These are phyloP conservation scores for Poeciliopsis turrubarensis DNA, from an alignment of 2,113 vertebrate species.

Conservation along the genomic window DNA sequence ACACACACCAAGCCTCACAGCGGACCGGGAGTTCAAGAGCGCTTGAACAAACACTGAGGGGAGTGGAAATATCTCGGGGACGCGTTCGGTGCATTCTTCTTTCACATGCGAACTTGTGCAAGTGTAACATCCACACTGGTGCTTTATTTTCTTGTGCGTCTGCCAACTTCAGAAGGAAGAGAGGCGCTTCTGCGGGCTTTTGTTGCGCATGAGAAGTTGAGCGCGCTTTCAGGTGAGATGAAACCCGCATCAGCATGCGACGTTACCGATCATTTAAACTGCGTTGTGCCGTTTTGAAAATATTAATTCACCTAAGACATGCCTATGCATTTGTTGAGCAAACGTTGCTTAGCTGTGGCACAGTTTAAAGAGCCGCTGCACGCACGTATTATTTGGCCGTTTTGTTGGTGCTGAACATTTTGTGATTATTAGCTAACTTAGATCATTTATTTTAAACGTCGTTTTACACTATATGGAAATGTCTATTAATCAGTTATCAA, in stretches of 20 bases:
- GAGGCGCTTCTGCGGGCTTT: constrained; percentile 17
- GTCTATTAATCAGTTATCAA: not conserved
- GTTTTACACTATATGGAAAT: not conserved
- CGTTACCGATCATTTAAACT: too few species aligned
- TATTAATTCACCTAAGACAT: not conserved
- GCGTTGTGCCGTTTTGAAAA: not conserved
- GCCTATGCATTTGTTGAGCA: not conserved
- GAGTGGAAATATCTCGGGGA: constrained; percentile 51
- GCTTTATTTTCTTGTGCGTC: constrained; percentile 6
- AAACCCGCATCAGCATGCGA: not conserved
- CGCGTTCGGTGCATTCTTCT: constrained; percentile 24
- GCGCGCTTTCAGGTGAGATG: constrained; percentile 64
- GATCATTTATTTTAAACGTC: not conserved
- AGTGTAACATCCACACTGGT: constrained; percentile 13
- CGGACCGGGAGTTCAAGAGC: constrained; percentile 58
- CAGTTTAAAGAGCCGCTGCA: too few species aligned
- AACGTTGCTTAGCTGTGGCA: too few species aligned
- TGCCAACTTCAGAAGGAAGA: constrained; percentile 18
- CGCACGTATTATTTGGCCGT: not conserved
- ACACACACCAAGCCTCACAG: constrained; percentile 26
- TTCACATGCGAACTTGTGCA: constrained; percentile 6
- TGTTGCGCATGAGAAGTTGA: constrained; percentile 23
- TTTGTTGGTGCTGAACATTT: not conserved
- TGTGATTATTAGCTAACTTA: not conserved
- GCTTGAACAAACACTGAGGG: constrained; percentile 24